These are phyloP conservation scores for Drosophila anomelani DNA, from an alignment of 2,888 invertebrate species.

Conservation along the genomic window DNA sequence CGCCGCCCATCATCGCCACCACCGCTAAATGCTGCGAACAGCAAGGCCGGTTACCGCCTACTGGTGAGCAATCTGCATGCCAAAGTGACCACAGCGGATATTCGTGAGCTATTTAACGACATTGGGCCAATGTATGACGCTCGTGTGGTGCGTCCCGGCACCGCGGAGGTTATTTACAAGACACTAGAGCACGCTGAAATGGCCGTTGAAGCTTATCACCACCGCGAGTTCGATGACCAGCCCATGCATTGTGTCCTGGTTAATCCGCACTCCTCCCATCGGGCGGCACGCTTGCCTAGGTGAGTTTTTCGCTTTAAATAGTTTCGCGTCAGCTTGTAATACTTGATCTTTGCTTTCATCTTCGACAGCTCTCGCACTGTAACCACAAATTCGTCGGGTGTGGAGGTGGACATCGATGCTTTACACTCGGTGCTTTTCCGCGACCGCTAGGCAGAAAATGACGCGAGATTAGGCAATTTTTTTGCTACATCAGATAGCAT, in stretches of 20 bases:
- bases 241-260: slow-evolving; percentile 96
- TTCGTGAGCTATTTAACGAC: slow-evolving; percentile 97
- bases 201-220: slow-evolving; percentile 97
- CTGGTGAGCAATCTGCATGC: slow-evolving; percentile 95
- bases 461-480: slow-evolving; percentile 31
- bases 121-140: slow-evolving; percentile 94
- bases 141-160: slow-evolving; percentile 93
- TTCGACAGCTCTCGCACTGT: slow-evolving; percentile 68
- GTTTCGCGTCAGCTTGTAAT: neutral
- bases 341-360: neutral
- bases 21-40: slow-evolving; percentile 57
- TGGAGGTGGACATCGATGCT: slow-evolving; percentile 85
- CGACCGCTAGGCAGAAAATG: slow-evolving; percentile 60
- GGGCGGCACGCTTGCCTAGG: slow-evolving; percentile 85
- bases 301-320: slow-evolving; percentile 39
- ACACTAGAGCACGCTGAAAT: slow-evolving; percentile 93
- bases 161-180: slow-evolving; percentile 96
- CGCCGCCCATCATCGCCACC: slow-evolving; percentile 49
- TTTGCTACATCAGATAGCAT: neutral
- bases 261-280: slow-evolving; percentile 89
- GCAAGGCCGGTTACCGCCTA: slow-evolving; percentile 90
- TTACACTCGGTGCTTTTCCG: slow-evolving; percentile 84
- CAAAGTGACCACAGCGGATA: slow-evolving; percentile 95
- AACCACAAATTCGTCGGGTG: slow-evolving; percentile 74
- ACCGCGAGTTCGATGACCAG: slow-evolving; percentile 95